Evolutionary conservation across 2,888 invertebrate species (phyloP), one percentile per base, ranked within the genome.

Genomic region (Mayetiola destructor): DNA sequence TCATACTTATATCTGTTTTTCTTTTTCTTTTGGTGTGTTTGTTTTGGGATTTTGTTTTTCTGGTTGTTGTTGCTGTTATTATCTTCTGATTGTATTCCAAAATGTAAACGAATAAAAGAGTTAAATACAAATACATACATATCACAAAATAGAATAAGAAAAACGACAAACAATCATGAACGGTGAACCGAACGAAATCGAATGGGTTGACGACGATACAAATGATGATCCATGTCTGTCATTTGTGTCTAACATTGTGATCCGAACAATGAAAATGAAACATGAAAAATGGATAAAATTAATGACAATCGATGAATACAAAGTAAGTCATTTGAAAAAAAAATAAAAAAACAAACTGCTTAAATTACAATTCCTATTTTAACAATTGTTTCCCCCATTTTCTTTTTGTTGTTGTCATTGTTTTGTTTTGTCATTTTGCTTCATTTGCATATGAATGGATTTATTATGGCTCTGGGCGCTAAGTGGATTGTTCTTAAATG

Each of bases 261-360:
- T 80, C 23, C 82, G 80, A 67, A 77, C 85, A 9, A 78, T 90
- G 63, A 85, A 85, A 67, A 73, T 90, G 60, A 94, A 92, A 73
- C 73, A 80, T 58, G 94, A 94, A 61, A 88, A 85, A 77, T 95
- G 92, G 90, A 69, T 75, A 55, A 92, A 89, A 73, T 85, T 93
- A 80, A 81, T 89, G 61, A 74, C 76, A 40, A 75, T 70, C 56
- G 81, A 84, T 53, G 86, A 88, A 60, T 81, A 79, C 64, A 80
- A 78, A 75, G 85, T 84, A 72, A 69, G 67, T 62, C 35, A 57
- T 52, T 57, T 48, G 30, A 48, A 35, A 20, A n/a, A n/a, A n/a
- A 48, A 27, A 3, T 27, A n/a, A 48, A 23, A 3, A 4, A n/a
- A 20, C 48, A 48, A 23, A 48, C 6, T 18, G 4, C 8, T 20